Conservation (phyloP, 2,888 invertebrate species). For the Melipona beecheii region DNA sequence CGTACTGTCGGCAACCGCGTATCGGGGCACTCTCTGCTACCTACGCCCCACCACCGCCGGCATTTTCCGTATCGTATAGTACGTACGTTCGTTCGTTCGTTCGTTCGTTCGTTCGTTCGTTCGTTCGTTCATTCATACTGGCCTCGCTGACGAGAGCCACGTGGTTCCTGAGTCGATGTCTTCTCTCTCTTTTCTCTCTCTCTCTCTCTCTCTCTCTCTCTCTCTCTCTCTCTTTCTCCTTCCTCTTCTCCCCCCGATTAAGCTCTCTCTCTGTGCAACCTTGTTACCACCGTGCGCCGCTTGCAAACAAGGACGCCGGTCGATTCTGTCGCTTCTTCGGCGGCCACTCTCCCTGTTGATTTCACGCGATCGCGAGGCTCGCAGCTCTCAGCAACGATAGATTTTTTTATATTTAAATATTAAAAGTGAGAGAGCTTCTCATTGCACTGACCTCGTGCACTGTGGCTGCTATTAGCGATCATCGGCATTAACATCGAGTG, state of each 20-base stretch:
- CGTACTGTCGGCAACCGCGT: slow-evolving; percentile 63
- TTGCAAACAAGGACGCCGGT: slow-evolving; percentile 50
- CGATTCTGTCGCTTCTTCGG: slow-evolving; percentile 9
- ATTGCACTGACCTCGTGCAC: too few species aligned
- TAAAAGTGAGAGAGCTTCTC: too few species aligned
- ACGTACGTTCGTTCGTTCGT: slow-evolving; percentile 66
- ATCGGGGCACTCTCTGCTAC: slow-evolving; percentile 66
- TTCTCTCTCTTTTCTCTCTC: slow-evolving; percentile 62
- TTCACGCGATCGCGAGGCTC: not conserved
- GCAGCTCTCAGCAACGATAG: not conserved
- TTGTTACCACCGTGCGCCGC: slow-evolving; percentile 50
- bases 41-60: slow-evolving; percentile 70
- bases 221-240: slow-evolving; percentile 44
- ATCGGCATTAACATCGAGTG: too few species aligned
- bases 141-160: slow-evolving; percentile 70
- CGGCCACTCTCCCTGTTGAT: not conserved
- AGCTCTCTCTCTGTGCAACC: slow-evolving; percentile 60
- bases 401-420: not conserved
- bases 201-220: slow-evolving; percentile 58
- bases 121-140: slow-evolving; percentile 75
- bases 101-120: slow-evolving; percentile 61
- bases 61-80: slow-evolving; percentile 77
- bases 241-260: slow-evolving; percentile 43
- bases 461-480: too few species aligned
- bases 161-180: slow-evolving; percentile 72